Evolutionary conservation across 2,797 vertebrate genomes (phyloP).

Genomic region (Hydrophis major): DNA sequence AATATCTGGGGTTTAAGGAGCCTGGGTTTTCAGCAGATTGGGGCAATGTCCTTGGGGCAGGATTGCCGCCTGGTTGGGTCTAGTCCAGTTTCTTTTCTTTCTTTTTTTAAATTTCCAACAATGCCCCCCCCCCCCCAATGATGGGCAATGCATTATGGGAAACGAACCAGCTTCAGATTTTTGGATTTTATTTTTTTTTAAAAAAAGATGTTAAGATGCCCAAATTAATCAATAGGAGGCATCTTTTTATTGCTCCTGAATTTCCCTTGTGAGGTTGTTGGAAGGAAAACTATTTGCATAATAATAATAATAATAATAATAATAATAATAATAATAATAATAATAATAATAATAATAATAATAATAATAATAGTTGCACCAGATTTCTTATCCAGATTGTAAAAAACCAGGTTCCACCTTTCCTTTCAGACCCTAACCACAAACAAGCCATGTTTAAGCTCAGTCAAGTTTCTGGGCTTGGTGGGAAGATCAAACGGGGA

Average conservation of each 20-base stretch:
- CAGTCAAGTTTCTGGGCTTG: background rate
- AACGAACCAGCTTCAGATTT: background rate
- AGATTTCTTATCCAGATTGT: background rate
- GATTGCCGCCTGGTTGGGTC: background rate
- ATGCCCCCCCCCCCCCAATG: background rate
- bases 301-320: too few species aligned
- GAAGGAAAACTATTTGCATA: background rate
- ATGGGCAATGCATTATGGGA: background rate
- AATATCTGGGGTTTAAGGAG: background rate
- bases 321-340: too few species aligned
- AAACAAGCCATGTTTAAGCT: background rate
- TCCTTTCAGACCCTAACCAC: background rate
- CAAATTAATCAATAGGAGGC: background rate
- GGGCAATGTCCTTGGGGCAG: background rate
- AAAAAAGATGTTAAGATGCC: background rate
- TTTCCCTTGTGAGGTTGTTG: background rate
- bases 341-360: too few species aligned
- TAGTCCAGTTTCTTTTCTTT: background rate
- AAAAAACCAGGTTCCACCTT: background rate
- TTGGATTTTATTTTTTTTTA: too few species aligned
- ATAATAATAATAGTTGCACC: background rate
- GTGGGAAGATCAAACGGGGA: background rate
- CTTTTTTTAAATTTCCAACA: background rate
- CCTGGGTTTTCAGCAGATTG: background rate
- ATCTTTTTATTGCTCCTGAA: background rate